These are phyloP conservation scores for Scaptomyza montana DNA, from an alignment of 1,140 invertebrate genomes.

Conservation along the genomic window DNA sequence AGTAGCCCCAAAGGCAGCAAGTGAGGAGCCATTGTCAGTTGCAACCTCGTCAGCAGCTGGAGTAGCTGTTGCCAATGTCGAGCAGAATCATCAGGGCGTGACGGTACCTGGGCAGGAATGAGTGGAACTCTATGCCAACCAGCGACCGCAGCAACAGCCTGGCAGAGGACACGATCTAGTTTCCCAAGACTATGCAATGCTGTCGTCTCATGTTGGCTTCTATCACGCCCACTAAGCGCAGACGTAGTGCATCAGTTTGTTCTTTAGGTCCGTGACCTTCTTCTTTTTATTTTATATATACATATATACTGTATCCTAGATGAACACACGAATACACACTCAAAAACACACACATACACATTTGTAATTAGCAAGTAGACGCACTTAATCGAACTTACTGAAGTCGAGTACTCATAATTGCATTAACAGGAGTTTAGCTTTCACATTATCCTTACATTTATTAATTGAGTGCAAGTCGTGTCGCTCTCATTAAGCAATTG, in stretches of 20 bases:
- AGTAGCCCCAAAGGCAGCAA: conserved; percentile 11
- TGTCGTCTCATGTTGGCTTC: conserved; percentile 67
- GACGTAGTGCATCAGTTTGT: conserved; percentile 2
- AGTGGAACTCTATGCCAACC: conserved; percentile 66
- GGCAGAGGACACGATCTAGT: conserved; percentile 19
- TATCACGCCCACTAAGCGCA: conserved; percentile 58
- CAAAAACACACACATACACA: conserved; percentile 7
- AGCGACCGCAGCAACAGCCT: conserved; percentile 47
- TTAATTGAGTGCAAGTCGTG: conserved; percentile 15
- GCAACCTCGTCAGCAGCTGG: conserved; percentile 8
- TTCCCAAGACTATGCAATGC: conserved; percentile 48
- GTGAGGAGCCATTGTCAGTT: conserved; percentile 27
- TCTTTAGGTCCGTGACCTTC: conserved; percentile 42
- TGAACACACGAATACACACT: conserved; percentile 3
- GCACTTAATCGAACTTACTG: conserved; percentile 64
- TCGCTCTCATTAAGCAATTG: conserved; percentile 29
- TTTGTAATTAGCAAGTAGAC: conserved; percentile 56
- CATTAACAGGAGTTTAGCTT: conserved; percentile 26
- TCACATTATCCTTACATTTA: conserved; percentile 19
- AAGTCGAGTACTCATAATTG: conserved; percentile 25
- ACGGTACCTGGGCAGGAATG: conserved; percentile 72
- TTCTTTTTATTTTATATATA: conserved; percentile 42
- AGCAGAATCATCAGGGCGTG: conserved; percentile 64
- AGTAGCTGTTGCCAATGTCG: conserved; percentile 5
- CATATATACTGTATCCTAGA: conserved; percentile 24